A percentile compares a stretch with the other conserved stretches of the same genome.
Conservation (phyloP, 2,888 invertebrate genomes). For the Lasioglossum morio region DNA sequence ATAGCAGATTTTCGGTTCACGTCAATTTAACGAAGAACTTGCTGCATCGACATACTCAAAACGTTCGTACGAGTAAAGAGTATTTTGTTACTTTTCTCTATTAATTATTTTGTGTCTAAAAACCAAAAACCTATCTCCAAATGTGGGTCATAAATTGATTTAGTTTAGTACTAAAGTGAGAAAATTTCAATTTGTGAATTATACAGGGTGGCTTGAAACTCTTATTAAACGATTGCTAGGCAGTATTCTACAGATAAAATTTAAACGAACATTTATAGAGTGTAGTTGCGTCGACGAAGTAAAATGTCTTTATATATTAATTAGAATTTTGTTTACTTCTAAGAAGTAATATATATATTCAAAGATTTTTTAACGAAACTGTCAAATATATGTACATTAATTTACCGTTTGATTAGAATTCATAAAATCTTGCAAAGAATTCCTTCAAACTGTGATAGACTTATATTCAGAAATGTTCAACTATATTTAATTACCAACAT, state of each 20-base stretch:
- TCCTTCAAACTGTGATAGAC: background rate
- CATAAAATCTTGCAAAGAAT: background rate
- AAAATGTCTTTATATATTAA: background rate
- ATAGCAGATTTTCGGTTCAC: background rate
- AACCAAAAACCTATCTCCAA: background rate
- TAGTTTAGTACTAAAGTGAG: background rate
- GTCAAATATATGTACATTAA: background rate
- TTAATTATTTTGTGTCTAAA: background rate
- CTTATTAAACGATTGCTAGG: background rate
- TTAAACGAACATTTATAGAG: too few relatives aligned
- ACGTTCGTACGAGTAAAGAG: background rate
- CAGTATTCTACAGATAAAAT: background rate
- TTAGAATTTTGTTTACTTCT: background rate
- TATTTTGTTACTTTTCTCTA: background rate
- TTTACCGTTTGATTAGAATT: background rate
- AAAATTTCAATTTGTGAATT: background rate
- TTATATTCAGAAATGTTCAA: background rate
- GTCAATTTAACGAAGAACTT: background rate
- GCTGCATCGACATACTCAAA: background rate
- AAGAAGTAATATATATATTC: background rate
- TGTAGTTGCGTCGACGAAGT: background rate
- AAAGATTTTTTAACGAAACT: background rate
- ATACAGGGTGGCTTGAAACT: background rate
- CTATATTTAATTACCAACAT: background rate
- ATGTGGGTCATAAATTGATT: background rate